Conservation (phyloP, 35 echinoderm and acorn worm species). For the Apostichopus californicus region DNA sequence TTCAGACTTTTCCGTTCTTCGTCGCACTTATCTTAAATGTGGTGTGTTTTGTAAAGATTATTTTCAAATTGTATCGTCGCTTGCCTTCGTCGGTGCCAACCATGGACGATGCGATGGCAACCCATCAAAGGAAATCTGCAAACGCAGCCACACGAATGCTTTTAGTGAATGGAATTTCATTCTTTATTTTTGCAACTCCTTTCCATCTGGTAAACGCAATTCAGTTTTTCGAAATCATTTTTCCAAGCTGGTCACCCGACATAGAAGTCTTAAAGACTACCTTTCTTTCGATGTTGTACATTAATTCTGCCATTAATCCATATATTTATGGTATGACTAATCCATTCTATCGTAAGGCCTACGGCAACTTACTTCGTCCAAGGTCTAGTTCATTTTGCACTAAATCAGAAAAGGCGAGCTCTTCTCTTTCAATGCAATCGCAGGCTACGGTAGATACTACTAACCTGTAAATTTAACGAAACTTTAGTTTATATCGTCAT, state of each 20-base stretch:
- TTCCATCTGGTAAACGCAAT: conserved; percentile 53
- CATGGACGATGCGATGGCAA: background rate
- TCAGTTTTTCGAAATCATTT: background rate
- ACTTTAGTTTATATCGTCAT: no score
- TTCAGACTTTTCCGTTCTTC: conserved; percentile 69
- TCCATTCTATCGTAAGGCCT: background rate
- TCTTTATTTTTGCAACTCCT: conserved; percentile 71
- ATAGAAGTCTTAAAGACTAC: background rate
- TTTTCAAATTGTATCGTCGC: conserved; percentile 40
- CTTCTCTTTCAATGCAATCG: no score
- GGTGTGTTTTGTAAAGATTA: background rate
- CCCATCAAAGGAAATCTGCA: background rate
- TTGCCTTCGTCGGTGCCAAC: background rate
- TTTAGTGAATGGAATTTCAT: conserved; percentile 63
- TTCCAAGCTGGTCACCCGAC: background rate
- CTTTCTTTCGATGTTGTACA: background rate
- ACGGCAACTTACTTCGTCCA: background rate
- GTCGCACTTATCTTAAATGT: conserved; percentile 31
- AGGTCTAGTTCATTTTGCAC: background rate
- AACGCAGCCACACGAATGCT: conserved; percentile 75
- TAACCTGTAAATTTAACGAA: no score
- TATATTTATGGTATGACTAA: conserved; percentile 40
- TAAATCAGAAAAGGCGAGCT: no score
- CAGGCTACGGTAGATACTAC: no score
- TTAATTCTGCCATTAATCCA: conserved; percentile 26